Evolutionary conservation across 1,140 invertebrate species (phyloP).

Genomic region (Drosophila ohnishii): DNA sequence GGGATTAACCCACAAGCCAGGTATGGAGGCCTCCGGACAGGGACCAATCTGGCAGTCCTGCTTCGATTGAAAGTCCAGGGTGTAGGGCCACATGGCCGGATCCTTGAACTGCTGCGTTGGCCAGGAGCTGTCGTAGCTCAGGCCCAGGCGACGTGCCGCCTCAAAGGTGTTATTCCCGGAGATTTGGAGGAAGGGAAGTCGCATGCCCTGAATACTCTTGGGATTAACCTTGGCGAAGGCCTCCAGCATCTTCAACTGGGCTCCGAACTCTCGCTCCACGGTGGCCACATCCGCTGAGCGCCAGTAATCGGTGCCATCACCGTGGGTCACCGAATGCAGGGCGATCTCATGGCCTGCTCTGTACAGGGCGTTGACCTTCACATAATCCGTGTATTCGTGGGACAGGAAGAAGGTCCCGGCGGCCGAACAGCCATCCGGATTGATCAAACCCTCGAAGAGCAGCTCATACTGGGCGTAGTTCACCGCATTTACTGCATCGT

Average conservation of each 20-base stretch:
- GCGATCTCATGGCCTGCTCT: constrained; percentile 88
- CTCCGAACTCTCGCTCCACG: constrained; percentile 85
- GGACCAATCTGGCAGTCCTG: constrained; percentile 87
- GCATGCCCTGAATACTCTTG: constrained; percentile 84
- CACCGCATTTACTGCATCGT: constrained; percentile 87
- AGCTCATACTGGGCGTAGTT: constrained; percentile 87
- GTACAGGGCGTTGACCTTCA: constrained; percentile 86
- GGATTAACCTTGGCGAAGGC: constrained; percentile 84
- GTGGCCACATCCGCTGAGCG: constrained; percentile 78
- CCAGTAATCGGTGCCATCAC: constrained; percentile 84
- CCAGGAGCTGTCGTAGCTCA: constrained; percentile 87
- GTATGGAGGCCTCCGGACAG: constrained; percentile 86
- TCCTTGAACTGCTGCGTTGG: constrained; percentile 84
- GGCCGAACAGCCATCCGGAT: constrained; percentile 87
- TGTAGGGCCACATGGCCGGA: constrained; percentile 89
- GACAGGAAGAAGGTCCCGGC: constrained; percentile 87
- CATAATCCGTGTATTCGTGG: constrained; percentile 89
- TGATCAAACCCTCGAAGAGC: constrained; percentile 85
- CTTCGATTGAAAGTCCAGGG: constrained; percentile 86
- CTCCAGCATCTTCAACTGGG: constrained; percentile 84
- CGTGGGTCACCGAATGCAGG: constrained; percentile 86
- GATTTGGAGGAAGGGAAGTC: constrained; percentile 88
- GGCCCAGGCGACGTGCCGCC: constrained; percentile 83
- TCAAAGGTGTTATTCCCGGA: constrained; percentile 86
- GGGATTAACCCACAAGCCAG: constrained; percentile 86